Evolutionary conservation across 2,113 vertebrate genomes (phyloP).

Genomic region (Montifringilla adamsi): DNA sequence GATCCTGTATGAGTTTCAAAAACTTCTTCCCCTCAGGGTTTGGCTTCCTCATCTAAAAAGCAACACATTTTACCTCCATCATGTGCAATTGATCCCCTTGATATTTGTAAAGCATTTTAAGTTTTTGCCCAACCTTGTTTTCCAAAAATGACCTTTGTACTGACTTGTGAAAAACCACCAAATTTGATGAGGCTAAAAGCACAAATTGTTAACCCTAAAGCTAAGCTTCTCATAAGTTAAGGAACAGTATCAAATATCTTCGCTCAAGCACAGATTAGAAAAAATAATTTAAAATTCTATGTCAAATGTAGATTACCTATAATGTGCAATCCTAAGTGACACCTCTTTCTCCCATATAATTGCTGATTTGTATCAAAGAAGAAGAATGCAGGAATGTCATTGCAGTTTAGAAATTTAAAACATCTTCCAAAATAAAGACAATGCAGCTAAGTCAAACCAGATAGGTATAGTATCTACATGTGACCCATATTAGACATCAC

Average conservation of each 20-base stretch:
- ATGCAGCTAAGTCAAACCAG: background rate
- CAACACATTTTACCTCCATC: background rate
- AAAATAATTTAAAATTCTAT: background rate
- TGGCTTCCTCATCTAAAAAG: background rate
- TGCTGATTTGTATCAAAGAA: background rate
- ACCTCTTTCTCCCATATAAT: background rate
- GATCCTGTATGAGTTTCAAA: background rate
- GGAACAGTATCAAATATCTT: background rate
- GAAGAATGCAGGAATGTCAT: background rate
- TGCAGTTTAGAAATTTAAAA: background rate
- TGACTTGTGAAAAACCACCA: background rate
- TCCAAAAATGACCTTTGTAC: background rate
- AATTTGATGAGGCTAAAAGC: background rate
- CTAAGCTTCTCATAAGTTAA: background rate
- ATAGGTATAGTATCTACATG: background rate
- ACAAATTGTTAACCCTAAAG: background rate
- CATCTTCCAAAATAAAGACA: background rate
- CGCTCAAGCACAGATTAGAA: background rate
- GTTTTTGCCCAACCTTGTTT: background rate
- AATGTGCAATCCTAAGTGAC: background rate
- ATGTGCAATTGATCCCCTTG: background rate
- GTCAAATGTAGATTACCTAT: background rate
- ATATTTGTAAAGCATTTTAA: background rate
- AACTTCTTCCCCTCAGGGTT: background rate
- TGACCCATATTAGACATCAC: background rate